A percentile compares a stretch with the other conserved stretches of the same genome.
These are phyloP conservation scores for Thymelicus sylvestris DNA, from an alignment of 2,888 invertebrate species.

Conservation along the genomic window DNA sequence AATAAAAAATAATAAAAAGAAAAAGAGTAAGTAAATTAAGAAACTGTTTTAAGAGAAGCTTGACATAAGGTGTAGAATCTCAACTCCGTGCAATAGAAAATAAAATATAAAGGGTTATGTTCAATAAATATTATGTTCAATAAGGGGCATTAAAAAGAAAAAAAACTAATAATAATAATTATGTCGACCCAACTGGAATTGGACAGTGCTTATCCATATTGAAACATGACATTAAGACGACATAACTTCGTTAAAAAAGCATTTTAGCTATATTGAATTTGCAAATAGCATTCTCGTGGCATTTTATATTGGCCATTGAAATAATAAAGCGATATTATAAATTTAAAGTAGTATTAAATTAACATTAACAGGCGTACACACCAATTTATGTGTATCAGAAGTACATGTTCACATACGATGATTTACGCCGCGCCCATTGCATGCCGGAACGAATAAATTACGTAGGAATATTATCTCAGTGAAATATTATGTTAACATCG, in stretches of 20 bases:
- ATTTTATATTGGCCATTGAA: background rate
- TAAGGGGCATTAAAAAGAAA: too few species aligned
- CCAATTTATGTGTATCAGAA: background rate
- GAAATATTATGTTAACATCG: constrained; percentile 25
- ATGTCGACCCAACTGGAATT: too few species aligned
- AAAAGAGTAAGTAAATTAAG: too few species aligned
- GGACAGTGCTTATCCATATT: too few species aligned
- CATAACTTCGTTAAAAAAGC: background rate
- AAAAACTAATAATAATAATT: too few species aligned
- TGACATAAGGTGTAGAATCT: too few species aligned
- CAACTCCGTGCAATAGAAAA: too few species aligned
- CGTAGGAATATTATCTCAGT: constrained; percentile 26
- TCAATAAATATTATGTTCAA: too few species aligned
- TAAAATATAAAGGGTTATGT: too few species aligned
- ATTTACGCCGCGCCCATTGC: constrained; percentile 19
- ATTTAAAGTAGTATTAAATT: constrained; percentile 20
- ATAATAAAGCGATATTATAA: constrained; percentile 19
- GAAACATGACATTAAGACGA: background rate
- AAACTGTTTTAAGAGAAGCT: too few species aligned
- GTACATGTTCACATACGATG: constrained; percentile 13
- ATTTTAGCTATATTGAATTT: background rate
- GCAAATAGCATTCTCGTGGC: background rate
- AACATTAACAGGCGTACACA: constrained; percentile 4
- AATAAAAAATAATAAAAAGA: too few species aligned
- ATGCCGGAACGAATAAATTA: constrained; percentile 22